Evolutionary conservation across 2,888 invertebrate genomes (phyloP).

Genomic region (Leptopilina syphax): DNA sequence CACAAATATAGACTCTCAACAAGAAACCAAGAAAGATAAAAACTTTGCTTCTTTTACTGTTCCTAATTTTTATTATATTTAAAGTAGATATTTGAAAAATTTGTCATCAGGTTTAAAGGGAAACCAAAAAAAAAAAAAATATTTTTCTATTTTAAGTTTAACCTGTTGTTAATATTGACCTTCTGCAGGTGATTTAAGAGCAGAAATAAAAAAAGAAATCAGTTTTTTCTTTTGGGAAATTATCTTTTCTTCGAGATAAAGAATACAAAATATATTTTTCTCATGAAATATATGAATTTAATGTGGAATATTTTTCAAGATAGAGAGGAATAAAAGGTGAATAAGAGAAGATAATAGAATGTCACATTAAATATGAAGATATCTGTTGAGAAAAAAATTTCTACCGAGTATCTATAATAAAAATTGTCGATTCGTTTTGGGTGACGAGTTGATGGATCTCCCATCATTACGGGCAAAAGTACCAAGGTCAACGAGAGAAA

Average conservation of each 20-base stretch:
- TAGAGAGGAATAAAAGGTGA: background rate
- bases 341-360: background rate
- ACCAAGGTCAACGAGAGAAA: slow-evolving; percentile 61
- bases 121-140: background rate
- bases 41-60: background rate
- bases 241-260: no score
- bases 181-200: background rate
- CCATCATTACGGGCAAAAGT: slow-evolving; percentile 61
- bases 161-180: slow-evolving; percentile 11
- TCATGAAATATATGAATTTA: no score
- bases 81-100: background rate
- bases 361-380: background rate
- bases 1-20: background rate
- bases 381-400: background rate
- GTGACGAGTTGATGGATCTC: slow-evolving; percentile 66
- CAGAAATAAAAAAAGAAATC: no score
- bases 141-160: background rate
- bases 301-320: background rate
- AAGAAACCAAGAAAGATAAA: slow-evolving; percentile 31
- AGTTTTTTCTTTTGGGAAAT: no score
- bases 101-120: slow-evolving; percentile 1
- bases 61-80: slow-evolving; percentile 11
- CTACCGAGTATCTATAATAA: background rate
- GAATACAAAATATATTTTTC: no score
- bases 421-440: slow-evolving; percentile 62